Evolutionary conservation across 2,113 vertebrate species (phyloP).

Genomic region (Laticauda laticaudata): DNA sequence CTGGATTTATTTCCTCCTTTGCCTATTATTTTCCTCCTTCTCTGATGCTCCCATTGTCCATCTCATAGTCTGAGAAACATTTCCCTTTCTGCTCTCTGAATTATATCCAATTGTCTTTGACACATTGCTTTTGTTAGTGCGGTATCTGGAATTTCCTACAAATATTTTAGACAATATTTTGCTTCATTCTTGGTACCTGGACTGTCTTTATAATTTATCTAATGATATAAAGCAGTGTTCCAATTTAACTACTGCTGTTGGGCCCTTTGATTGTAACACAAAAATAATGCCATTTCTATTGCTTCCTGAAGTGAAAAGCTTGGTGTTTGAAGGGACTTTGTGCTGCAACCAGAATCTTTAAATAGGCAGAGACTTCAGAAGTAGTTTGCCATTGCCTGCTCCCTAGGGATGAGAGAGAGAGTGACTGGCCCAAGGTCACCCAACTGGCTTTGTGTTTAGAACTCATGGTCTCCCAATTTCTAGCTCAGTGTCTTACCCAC

Average conservation of each 20-base stretch:
- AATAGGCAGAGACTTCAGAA: neutral
- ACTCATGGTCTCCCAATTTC: neutral
- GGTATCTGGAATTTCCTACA: neutral
- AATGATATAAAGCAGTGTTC: neutral
- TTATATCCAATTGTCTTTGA: neutral
- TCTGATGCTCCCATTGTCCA: neutral
- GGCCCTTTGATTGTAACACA: neutral
- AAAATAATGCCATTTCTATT: neutral
- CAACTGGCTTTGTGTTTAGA: neutral
- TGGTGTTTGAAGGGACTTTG: rapidly evolving
- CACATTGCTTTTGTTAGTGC: slow-evolving; percentile 1
- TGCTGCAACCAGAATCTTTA: neutral
- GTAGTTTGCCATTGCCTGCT: neutral
- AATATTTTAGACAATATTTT: neutral
- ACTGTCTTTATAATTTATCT: neutral
- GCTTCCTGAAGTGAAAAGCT: neutral
- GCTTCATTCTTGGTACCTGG: neutral
- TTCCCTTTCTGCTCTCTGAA: slow-evolving; percentile 4
- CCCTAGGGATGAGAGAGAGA: neutral
- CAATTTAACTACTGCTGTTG: neutral
- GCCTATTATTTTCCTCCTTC: rapidly evolving
- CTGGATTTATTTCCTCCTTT: neutral
- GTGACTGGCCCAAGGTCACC: neutral
- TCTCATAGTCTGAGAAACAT: neutral
- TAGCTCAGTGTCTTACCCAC: neutral